A percentile compares a stretch with the other conserved stretches of the same genome.
Conservation (phyloP, 2,113 vertebrate species). For the Rhynchomys soricoides region DNA sequence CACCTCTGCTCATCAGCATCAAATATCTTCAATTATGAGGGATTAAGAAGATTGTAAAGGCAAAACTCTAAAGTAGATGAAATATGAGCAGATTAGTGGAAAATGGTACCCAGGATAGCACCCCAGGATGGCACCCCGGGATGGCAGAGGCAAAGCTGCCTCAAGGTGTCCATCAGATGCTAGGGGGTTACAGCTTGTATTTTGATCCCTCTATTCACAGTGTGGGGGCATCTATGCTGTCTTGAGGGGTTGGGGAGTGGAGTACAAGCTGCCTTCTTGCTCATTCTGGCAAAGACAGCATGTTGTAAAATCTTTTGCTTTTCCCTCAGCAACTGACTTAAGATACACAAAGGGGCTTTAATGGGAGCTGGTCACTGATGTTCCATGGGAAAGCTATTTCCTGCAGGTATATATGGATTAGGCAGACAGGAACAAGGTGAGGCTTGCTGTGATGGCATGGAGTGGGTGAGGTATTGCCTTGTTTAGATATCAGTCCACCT, state of each 20-base stretch:
- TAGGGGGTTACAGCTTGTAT: rapidly evolving
- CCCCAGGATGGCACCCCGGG: not conserved
- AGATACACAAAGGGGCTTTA: not conserved
- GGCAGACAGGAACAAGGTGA: not conserved
- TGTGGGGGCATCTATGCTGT: not conserved
- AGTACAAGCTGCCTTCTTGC: not conserved
- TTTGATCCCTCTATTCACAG: not conserved
- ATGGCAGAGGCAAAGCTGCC: not conserved
- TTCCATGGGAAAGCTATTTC: not conserved
- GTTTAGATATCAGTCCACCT: not conserved
- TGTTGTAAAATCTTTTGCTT: not conserved
- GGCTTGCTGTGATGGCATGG: not conserved
- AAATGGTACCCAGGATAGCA: slow-evolving; percentile 5
- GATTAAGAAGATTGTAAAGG: slow-evolving; percentile 75
- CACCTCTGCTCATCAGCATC: slow-evolving; percentile 75
- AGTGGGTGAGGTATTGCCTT: not conserved
- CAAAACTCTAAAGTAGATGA: slow-evolving; percentile 74
- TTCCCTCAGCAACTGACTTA: not conserved
- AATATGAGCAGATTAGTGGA: slow-evolving; percentile 61
- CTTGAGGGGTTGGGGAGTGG: not conserved
- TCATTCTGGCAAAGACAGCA: not conserved
- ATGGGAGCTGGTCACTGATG: not conserved
- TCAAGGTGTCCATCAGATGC: not conserved
- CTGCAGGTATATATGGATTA: not conserved
- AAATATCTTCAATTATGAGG: slow-evolving; percentile 82